Percentiles rank a stretch among this genome's conserved stretches.
Conservation (phyloP, 2,797 vertebrate genomes). For the Coracias cyanogaster region DNA sequence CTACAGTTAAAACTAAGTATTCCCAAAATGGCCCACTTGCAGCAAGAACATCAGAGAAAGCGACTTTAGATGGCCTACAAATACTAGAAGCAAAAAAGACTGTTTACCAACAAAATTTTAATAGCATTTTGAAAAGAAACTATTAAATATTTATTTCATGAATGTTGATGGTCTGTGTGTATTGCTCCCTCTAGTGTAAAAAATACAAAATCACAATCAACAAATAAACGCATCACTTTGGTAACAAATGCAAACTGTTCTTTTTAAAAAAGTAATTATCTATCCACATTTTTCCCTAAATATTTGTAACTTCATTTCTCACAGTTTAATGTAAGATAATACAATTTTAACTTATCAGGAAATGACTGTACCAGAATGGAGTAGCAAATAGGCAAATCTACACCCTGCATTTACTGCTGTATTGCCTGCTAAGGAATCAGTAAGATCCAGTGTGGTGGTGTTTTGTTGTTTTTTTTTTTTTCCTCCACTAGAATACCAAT, state of each 20-base stretch:
- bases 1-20: not conserved
- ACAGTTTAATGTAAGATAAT: not conserved
- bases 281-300: not conserved
- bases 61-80: not conserved
- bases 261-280: not conserved
- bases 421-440: fast-evolving
- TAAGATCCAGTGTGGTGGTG: not conserved
- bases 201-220: not conserved
- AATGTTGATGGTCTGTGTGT: not conserved
- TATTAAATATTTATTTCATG: not conserved
- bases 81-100: not conserved
- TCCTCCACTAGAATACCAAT: not conserved
- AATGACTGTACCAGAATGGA: not conserved
- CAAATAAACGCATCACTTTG: not conserved
- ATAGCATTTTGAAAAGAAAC: not conserved
- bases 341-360: not conserved
- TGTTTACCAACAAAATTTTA: not conserved
- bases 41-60: not conserved
- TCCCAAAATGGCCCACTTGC: not conserved
- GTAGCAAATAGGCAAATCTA: not conserved
- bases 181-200: conserved; percentile 60
- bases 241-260: not conserved
- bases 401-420: not conserved
- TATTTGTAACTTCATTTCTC: not conserved
- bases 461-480: too few relatives aligned